A percentile compares a stretch with the other conserved stretches of the same genome.
Evolutionary conservation across 2,113 vertebrate species (phyloP).

Genomic region (Phoxinus phoxinus): DNA sequence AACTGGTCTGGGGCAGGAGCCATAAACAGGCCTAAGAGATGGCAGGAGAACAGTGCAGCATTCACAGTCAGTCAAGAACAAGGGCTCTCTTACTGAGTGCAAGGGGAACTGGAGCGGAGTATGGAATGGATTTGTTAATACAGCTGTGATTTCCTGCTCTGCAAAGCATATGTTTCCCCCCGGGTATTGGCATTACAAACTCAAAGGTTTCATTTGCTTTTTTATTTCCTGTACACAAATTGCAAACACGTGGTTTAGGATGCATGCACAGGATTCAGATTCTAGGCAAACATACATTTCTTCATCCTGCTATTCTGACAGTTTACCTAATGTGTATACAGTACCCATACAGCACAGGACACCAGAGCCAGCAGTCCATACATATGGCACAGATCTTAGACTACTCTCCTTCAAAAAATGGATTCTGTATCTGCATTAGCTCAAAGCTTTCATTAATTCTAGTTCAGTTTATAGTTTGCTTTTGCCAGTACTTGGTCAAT

Average conservation of each 20-base stretch:
- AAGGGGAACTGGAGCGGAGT: not conserved
- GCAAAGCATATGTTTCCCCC: slow-evolving; percentile 24
- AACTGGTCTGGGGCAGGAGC: not conserved
- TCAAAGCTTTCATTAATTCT: slow-evolving; percentile 7
- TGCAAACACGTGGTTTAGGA: slow-evolving; percentile 6
- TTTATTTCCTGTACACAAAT: slow-evolving; percentile 19
- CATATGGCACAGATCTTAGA: not conserved
- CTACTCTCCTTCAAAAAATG: not conserved
- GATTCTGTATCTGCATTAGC: not conserved
- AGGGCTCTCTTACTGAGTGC: slow-evolving; percentile 15
- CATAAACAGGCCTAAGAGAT: slow-evolving; percentile 23
- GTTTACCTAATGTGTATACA: slow-evolving; percentile 2
- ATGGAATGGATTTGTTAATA: slow-evolving; percentile 24
- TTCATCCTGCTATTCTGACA: not conserved
- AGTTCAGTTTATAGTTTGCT: slow-evolving; percentile 12
- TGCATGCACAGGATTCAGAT: not conserved
- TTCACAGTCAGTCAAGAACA: slow-evolving; percentile 24
- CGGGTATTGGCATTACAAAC: slow-evolving; percentile 10
- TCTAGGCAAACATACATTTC: not conserved
- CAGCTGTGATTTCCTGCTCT: slow-evolving; percentile 34
- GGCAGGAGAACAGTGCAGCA: slow-evolving; percentile 27
- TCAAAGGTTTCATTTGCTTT: slow-evolving; percentile 7
- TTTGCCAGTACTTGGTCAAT: slow-evolving; percentile 20
- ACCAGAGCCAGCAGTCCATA: not conserved
- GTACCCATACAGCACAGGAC: not conserved